Base-by-base conservation (phyloP, 1,140 invertebrate genomes). In the Sycophaga agraensis region DNA sequence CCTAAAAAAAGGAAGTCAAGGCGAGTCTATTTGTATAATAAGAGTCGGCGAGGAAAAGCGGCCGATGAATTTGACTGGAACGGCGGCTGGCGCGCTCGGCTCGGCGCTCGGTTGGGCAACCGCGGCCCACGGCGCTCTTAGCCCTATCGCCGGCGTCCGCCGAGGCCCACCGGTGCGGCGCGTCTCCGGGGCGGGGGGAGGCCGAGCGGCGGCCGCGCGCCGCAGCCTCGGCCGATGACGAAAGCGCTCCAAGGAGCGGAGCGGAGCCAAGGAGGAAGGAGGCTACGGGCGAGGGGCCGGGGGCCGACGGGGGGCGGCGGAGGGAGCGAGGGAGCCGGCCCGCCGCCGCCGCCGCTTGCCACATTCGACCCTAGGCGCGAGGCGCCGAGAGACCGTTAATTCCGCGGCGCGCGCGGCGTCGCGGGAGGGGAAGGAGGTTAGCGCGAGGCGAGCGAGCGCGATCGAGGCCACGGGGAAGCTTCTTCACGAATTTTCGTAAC, bases 161-260 rank as follows among this genome's bases (percentile, higher is more conserved):
- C 12, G 40, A 17, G 40, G 40, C 4, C n/a, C n/a, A 17, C 5
- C 2, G 40, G 2, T 2, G 40, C 7, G 19, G 16, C 4, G 16
- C n/a, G n/a, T n/a, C n/a, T 2, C 11, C 35, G 40, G 16, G 11
- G 19, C 4, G 16, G 17, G 17, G 16, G 40, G 40, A 42, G 2
- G 40, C 5, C 2, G 17, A 42, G 40, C 7, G 9, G 40, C 28
- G 28, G 4, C 28, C 4, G 28, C 28, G 28, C 28, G 9, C 28
- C 48, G 19, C 40, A 55, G 53, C 53, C 53, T 55, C 53, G 53
- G 53, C n/a, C 48, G 48, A 50, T 50, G 31, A 50, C 31, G 48
- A 50, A 50, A 50, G 48, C 31, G 4, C 31, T 34, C 48, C 31
- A 12, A 49, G 46, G 16, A 46, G 50, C 0, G 16, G 12, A 21